Evolutionary conservation across 2,888 invertebrate species (phyloP), one percentile per base, ranked within the genome.

Genomic region (Didymodactylos carnosus): DNA sequence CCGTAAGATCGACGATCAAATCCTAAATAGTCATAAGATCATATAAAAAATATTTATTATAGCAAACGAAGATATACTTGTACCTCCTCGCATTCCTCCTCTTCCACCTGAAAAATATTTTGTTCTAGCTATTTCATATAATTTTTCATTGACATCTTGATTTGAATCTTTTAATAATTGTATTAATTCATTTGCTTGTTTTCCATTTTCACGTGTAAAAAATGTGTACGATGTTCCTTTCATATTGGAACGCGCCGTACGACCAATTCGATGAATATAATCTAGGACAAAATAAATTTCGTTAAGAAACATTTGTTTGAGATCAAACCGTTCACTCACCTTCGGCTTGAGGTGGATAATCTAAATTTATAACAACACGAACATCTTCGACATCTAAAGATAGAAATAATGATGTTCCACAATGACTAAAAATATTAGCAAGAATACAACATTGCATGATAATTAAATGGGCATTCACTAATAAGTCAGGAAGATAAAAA

Each of bases 311-410:
- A n/a, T n/a, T n/a, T n/a, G n/a, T n/a, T n/a, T n/a, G n/a, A n/a
- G n/a, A n/a, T n/a, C n/a, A n/a, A n/a, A n/a, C n/a, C n/a, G n/a
- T n/a, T n/a, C n/a, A n/a, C n/a, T n/a, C n/a, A n/a, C n/a, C n/a
- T 84, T 97, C 97, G 19, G 93, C 92, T 75, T 92, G 92, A 82
- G 92, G 92, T 0, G 97, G 95, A 84, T 94, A 97, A 85, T 97
- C 97, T 83, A 89, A 94, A 84, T 97, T 97, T 79, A 97, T 92
- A 49, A 97, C 95, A 85, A 90, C 94, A 83, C 94, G 94, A 73
- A 97, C 91, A 83, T 97, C 95, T 83, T 94, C 93, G 39, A 97
- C 88, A 88, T 97, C 95, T 95, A 87, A 81, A 84, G 81, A 53
- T 27, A 71, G 13, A 62, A 11, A 35, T n/a, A n/a, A n/a, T n/a